phyloP scores from a whole-genome alignment of 2,113 vertebrate species.

The Mormyrus iriodes region DNA sequence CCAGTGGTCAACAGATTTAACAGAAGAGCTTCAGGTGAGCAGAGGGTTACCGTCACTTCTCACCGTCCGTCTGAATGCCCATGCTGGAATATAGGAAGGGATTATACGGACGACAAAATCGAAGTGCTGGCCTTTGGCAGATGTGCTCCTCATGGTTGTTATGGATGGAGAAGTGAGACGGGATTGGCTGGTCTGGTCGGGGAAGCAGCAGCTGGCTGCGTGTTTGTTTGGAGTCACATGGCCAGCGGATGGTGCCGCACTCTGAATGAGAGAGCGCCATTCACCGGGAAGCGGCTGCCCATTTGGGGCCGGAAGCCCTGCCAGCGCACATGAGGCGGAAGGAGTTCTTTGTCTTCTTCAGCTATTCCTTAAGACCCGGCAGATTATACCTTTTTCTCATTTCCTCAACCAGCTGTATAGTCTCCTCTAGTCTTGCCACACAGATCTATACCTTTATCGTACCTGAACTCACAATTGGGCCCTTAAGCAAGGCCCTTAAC shows the following conservation, averaged over 20 bases:
- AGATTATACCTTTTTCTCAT: neutral
- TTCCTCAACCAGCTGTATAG: neutral
- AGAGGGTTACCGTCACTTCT: neutral
- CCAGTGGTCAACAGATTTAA: conserved; percentile 30
- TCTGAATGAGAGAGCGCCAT: neutral
- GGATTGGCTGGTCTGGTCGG: neutral
- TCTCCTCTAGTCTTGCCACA: neutral
- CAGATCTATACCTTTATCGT: neutral
- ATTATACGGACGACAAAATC: neutral
- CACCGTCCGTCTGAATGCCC: neutral
- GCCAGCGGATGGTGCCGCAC: neutral
- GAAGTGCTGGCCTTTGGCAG: neutral
- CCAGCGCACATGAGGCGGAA: neutral
- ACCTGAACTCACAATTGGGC: neutral
- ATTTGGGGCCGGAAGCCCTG: neutral
- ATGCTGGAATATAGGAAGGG: neutral
- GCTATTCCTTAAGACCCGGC: neutral
- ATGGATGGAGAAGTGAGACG: neutral
- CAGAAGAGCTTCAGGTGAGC: conserved; percentile 32
- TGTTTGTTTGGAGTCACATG: neutral
- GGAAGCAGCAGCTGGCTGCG: neutral
- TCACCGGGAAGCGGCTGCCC: neutral
- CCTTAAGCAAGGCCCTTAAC: neutral
- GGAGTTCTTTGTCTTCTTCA: neutral
- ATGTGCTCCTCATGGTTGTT: neutral